Conservation (phyloP, 2,797 vertebrate species). For the Perodicticus potto region DNA sequence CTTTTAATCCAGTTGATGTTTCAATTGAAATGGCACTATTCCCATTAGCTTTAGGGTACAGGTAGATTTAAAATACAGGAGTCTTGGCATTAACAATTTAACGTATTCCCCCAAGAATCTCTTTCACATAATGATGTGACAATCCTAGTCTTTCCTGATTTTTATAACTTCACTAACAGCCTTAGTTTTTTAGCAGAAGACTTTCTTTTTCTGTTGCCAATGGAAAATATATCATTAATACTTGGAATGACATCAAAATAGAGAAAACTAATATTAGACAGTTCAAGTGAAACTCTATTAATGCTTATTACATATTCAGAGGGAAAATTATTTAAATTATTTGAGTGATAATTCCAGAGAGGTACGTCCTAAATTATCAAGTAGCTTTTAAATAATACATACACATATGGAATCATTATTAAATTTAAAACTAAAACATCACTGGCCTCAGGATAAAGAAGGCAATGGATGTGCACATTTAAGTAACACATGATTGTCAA, state of each 20-base stretch:
- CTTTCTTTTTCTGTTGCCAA: neutral
- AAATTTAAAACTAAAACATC: slow-evolving; percentile 35
- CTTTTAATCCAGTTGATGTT: slow-evolving; percentile 18
- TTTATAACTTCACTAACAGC: slow-evolving; percentile 61
- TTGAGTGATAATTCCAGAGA: neutral
- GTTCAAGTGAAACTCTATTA: slow-evolving; percentile 40
- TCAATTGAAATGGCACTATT: slow-evolving; percentile 40
- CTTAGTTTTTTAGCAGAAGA: slow-evolving; percentile 6
- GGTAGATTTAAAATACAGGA: slow-evolving; percentile 61
- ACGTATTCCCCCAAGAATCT: slow-evolving; percentile 35
- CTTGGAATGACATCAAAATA: slow-evolving; percentile 10
- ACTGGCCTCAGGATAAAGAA: neutral
- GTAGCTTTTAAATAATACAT: neutral
- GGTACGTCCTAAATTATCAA: neutral
- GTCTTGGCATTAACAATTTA: slow-evolving; percentile 52
- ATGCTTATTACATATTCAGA: neutral
- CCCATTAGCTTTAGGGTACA: slow-evolving; percentile 52
- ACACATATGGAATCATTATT: neutral
- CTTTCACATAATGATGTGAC: slow-evolving; percentile 65
- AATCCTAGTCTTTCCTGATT: slow-evolving; percentile 40
- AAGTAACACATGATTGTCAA: neutral
- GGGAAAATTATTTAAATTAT: neutral
- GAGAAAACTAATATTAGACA: slow-evolving; percentile 9
- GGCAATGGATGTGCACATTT: neutral
- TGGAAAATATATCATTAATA: slow-evolving; percentile 45